Evolutionary conservation across 2,888 invertebrate species (phyloP).

Genomic region (Congeria kusceri): DNA sequence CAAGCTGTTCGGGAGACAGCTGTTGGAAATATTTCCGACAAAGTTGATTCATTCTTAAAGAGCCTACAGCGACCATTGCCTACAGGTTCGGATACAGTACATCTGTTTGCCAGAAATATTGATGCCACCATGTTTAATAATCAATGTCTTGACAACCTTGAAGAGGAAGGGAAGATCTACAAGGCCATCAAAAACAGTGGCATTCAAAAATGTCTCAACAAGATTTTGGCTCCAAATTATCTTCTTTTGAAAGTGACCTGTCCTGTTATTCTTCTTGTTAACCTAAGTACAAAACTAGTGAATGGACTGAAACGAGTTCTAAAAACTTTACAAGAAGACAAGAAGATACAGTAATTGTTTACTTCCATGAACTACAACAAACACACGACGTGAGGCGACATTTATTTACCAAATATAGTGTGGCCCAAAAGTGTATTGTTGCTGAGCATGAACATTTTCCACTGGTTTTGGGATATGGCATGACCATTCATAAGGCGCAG

Average conservation of each 20-base stretch:
- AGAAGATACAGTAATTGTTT: constrained; percentile 19
- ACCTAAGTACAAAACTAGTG: constrained; percentile 45
- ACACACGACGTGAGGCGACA: too few species aligned
- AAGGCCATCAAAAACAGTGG: constrained; percentile 30
- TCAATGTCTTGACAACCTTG: neutral
- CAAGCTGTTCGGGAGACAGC: constrained; percentile 36
- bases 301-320: constrained; percentile 44
- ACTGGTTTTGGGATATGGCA: constrained; percentile 19
- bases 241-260: constrained; percentile 42
- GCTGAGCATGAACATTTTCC: constrained; percentile 40
- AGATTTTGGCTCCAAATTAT: constrained; percentile 34
- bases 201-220: constrained; percentile 30
- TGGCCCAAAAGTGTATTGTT: constrained; percentile 15
- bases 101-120: constrained; percentile 40
- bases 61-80: constrained; percentile 22
- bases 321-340: neutral
- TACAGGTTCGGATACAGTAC: constrained; percentile 4
- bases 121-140: constrained; percentile 21
- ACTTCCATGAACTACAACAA: constrained; percentile 9
- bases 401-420: too few species aligned
- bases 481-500: constrained; percentile 46
- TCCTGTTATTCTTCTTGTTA: constrained; percentile 50
- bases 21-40: constrained; percentile 14
- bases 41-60: constrained; percentile 27
- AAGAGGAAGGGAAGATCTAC: constrained; percentile 4